Evolutionary conservation across 2,888 invertebrate species (phyloP), one percentile per base, ranked within the genome.

Genomic region (Priocnemis perturbator): DNA sequence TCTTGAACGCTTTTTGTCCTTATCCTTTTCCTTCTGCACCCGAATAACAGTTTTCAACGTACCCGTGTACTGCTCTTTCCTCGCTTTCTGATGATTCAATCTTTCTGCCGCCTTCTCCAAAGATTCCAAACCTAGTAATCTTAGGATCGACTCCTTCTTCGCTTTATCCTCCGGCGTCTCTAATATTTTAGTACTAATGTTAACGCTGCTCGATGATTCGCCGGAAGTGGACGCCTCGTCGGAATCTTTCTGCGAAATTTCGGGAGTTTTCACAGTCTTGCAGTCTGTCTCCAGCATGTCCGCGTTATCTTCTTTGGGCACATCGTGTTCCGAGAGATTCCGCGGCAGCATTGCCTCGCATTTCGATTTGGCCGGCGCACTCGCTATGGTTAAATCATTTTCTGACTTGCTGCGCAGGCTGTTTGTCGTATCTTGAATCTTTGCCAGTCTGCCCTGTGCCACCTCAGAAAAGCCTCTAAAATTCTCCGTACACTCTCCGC

Each of bases 1-100:
- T 74, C 94, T 91, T 62, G 92, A 92, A 45, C 90, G 89, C 76
- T 93, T 93, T 88, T 94, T 94, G 81, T 93, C 93, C 87, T 82
- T 72, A 85, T 90, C 73, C 93, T 91, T 86, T 56, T 88, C 86
- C 71, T 88, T 88, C 21, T 86, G 82, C 75, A 96, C 89, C 89
- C 96, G 95, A 81, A 96, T 96, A 81, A 96, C 94, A 79, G 96
- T 95, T 87, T 96, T 96, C 75, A 96, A 87, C 0, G 95, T 96
- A 48, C 96, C 96, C 2, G 95, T 90, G 60, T 92, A 91, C 11
- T 37, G 86, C 65, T 91, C 92, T 53, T 91, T 91, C 79, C 92
- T 93, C 1, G 93, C 93, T 81, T 93, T 93, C 64, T 87, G 87
- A 68, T 85, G 83, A 55, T 76, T 85, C 64, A 85, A 60, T n/a